phyloP scores from a whole-genome alignment of 53 echinoderm and acorn worm genomes.

The Antedon mediterranea region DNA sequence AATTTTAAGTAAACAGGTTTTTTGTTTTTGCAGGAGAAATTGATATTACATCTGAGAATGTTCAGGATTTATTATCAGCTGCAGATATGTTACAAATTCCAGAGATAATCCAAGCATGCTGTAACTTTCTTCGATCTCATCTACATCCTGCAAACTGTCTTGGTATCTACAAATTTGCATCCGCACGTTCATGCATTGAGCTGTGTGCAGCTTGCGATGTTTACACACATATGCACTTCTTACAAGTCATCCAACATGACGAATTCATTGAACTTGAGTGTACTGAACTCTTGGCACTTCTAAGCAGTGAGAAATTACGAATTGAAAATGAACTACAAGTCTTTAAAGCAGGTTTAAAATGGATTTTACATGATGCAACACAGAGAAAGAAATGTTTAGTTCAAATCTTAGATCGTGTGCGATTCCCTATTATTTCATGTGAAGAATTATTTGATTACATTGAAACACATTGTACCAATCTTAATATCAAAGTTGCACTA shows the following conservation, averaged over 20 bases:
- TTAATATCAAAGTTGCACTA: constrained; percentile 59
- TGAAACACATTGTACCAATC: constrained; percentile 40
- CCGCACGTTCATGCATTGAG: constrained; percentile 41
- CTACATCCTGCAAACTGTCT: constrained; percentile 87
- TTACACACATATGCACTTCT: constrained; percentile 47
- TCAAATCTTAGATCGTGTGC: constrained; percentile 47
- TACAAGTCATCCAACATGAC: constrained; percentile 41
- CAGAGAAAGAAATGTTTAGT: constrained; percentile 40
- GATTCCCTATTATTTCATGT: constrained; percentile 60
- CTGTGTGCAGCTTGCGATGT: constrained; percentile 32
- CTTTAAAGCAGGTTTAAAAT: constrained; percentile 56
- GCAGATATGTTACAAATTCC: constrained; percentile 86
- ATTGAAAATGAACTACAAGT: constrained; percentile 86
- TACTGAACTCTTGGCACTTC: constrained; percentile 30
- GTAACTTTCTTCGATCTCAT: constrained; percentile 59
- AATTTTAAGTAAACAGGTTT: too few relatives aligned
- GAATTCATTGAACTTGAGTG: constrained; percentile 51
- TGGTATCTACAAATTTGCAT: constrained; percentile 57
- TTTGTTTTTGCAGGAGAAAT: constrained; percentile 31
- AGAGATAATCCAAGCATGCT: constrained; percentile 54
- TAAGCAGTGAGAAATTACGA: constrained; percentile 57
- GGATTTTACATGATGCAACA: constrained; percentile 56
- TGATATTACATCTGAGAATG: constrained; percentile 38
- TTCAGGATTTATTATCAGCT: constrained; percentile 62
- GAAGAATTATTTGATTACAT: constrained; percentile 54